Conservation (phyloP, 2,888 invertebrate genomes). For the Urechis unicinctus region DNA sequence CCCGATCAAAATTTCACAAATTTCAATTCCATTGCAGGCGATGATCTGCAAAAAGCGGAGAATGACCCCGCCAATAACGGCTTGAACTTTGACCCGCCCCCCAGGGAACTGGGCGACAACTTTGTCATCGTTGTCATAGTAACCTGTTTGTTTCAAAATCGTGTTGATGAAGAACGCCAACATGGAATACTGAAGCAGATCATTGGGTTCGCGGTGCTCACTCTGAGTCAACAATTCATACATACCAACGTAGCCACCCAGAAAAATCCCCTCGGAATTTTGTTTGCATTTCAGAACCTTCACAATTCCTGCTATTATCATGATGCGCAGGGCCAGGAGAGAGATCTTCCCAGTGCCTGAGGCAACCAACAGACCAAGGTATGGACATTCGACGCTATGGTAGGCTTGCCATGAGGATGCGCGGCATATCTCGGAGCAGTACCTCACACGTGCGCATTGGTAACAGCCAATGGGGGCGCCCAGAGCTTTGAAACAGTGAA, state of each 20-base stretch:
- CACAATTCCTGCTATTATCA: conserved; percentile 4
- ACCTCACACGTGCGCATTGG: conserved; percentile 43
- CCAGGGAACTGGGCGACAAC: too few species aligned
- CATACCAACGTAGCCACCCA: conserved; percentile 54
- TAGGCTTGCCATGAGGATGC: conserved; percentile 36
- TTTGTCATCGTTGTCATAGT: conserved; percentile 5
- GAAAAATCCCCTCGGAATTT: conserved; percentile 19
- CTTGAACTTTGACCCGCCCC: neutral
- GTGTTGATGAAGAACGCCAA: conserved; percentile 37
- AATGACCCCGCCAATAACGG: conserved; percentile 20
- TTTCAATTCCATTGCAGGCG: conserved; percentile 28
- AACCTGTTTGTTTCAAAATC: conserved; percentile 29
- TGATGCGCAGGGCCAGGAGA: conserved; percentile 12
- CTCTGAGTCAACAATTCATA: conserved; percentile 69
- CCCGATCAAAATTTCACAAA: conserved; percentile 37
- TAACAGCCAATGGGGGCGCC: conserved; percentile 22
- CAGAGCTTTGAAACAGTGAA: conserved; percentile 13
- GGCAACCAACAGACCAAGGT: conserved; percentile 62
- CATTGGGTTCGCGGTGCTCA: conserved; percentile 58
- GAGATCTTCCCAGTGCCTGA: conserved; percentile 56
- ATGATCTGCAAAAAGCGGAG: conserved; percentile 22
- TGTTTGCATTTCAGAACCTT: conserved; percentile 9
- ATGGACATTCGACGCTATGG: conserved; percentile 62
- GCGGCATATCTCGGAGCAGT: conserved; percentile 42
- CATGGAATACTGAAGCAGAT: conserved; percentile 65